Evolutionary conservation across 2,113 vertebrate species (phyloP), one percentile per base, ranked within the genome.

Genomic region (Cyprinodon tularosa): DNA sequence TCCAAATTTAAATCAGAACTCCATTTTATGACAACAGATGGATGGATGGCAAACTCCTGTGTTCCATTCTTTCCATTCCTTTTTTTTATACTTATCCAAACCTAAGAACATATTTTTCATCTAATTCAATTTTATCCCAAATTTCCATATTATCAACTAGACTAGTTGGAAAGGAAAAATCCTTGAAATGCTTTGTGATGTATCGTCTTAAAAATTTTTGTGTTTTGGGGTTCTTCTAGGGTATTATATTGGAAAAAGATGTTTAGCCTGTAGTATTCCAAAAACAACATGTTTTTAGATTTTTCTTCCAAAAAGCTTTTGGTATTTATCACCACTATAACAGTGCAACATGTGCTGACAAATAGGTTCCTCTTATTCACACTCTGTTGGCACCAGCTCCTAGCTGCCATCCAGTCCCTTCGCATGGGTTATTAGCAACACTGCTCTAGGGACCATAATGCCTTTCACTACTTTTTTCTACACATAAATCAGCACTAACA

Each of bases 371-470:
- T 83, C 76, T 80, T 68, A 67, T 83, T 84, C 65, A 45, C 48
- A 68, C 71, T 66, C 13, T 83, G 68, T 82, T 91, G 89, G 89
- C 86, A 82, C 68, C 45, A 53, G 63, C 72, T 86, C 77, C 71
- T 69, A 76, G 77, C 78, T 82, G 79, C 76, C 77, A 84, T 89
- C 88, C 83, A 86, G 80, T 85, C 71, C 76, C 86, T 90, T 90
- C 84, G 84, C 89, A 92, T 86, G 88, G 88, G 68, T 85, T 89
- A 92, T 93, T 93, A 92, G 87, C 78, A 82, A 59, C 60, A 29
- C 83, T 42, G 78, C 88, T 91, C 90, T 48, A 17, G 92, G 91
- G 89, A 91, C 74, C 68, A 59, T 61, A 74, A 72, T 77, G 81
- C 76, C 77, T 83, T 90, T 92, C 84, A 88, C 90, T 66, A 65